Evolutionary conservation across 2,888 invertebrate genomes (phyloP).

Genomic region (Alloscopus bannaensis): DNA sequence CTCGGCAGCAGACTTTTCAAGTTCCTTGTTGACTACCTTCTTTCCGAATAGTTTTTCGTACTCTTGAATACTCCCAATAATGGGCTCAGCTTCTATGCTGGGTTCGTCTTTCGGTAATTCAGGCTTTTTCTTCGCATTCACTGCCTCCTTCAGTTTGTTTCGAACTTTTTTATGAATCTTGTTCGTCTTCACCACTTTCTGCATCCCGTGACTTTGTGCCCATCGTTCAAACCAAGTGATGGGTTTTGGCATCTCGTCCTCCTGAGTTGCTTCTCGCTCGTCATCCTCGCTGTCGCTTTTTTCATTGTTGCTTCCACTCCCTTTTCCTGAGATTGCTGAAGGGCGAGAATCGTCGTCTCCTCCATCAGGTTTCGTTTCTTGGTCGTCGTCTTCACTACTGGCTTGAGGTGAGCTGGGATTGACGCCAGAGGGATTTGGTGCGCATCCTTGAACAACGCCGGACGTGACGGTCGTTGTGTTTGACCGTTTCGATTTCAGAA

Average conservation of each 20-base stretch:
- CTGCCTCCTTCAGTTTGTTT: conserved; percentile 67
- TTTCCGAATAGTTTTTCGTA: conserved; percentile 73
- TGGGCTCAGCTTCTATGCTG: conserved; percentile 65
- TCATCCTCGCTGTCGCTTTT: conserved; percentile 13
- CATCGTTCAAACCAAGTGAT: conserved; percentile 74
- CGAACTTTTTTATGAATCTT: conserved; percentile 73
- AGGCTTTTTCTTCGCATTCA: conserved; percentile 12
- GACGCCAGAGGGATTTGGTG: conserved; percentile 1
- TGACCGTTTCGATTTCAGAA: background rate
- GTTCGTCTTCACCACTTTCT: conserved; percentile 73
- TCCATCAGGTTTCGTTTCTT: no score
- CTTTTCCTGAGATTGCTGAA: background rate
- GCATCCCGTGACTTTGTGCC: conserved; percentile 73
- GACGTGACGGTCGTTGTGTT: background rate
- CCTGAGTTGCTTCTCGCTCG: conserved; percentile 19
- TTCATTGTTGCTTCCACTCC: background rate
- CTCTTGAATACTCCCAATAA: conserved; percentile 74
- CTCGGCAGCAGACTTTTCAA: conserved; percentile 1
- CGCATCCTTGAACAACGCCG: conserved; percentile 27
- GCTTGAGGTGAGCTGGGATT: background rate
- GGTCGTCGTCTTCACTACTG: conserved; percentile 12
- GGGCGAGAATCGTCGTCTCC: conserved; percentile 13
- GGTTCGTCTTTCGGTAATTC: conserved; percentile 49
- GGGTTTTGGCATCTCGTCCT: conserved; percentile 65
- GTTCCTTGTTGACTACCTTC: conserved; percentile 31